Evolutionary conservation across 2,888 invertebrate genomes (phyloP), one percentile per base, ranked within the genome.

Genomic region (Mesorhabditis spiculigera): DNA sequence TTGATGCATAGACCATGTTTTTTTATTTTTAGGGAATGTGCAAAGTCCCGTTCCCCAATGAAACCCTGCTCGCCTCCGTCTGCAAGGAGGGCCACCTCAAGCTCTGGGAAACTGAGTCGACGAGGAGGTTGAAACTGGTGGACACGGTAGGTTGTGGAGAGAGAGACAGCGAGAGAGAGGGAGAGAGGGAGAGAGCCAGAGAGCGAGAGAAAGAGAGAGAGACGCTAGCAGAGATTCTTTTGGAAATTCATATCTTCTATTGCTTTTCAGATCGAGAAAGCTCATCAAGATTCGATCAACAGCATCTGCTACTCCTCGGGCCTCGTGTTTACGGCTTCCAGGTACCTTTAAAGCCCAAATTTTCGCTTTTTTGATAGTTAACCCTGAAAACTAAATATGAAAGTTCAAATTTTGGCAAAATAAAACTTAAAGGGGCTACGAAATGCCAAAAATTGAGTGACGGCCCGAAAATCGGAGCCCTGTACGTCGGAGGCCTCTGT

Each of bases 11-110:
- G n/a, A n/a, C n/a, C n/a, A n/a, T 28, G 28, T 63, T 13, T 50
- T 10, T 50, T 43, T 13, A 8, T 8, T 43, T 68, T 50, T 50
- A 68, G 68, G 63, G 45, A n/a, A 41, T 68, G 0, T 16, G 43
- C 16, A 50, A 50, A n/a, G 67, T 71, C 63, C 63, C 65, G 63
- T 64, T 70, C 28, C 66, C 68, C 61, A 62, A 63, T 13, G 67
- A 66, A n/a, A 66, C 67, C 16, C 62, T 76, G 8, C 68, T 80
- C 4, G 75, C 74, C 0, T 78, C 80, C 4, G 91, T 91, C 76
- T 93, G 93, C 77, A 91, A 93, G 45, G 91, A 91, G 84, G 92
- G 92, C 44, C 88, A 90, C 77, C 88, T 93, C 78, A 91, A 92
- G 79, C 88, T 92, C 80, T 93, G 93, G 93, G 89, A 90, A 83